phyloP scores from a whole-genome alignment of 2,113 vertebrate species.

The Notechis scutatus region DNA sequence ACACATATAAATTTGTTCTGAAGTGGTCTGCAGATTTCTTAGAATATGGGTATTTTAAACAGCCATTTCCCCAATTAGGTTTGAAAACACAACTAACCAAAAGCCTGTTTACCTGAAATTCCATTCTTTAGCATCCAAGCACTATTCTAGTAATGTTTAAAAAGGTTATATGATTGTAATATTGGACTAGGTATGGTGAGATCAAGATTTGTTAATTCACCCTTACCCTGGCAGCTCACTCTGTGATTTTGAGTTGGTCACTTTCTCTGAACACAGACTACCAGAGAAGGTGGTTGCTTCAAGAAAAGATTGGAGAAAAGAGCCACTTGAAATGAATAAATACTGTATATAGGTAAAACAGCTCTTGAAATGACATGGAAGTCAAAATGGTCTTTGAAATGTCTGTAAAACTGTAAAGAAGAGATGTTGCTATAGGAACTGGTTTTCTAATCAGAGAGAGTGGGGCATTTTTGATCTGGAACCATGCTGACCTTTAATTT shows the following conservation, averaged over 20 bases:
- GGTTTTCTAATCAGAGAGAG: neutral
- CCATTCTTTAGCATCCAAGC: neutral
- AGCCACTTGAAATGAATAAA: neutral
- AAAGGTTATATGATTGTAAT: neutral
- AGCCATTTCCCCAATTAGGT: neutral
- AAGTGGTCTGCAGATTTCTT: neutral
- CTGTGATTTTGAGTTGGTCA: neutral
- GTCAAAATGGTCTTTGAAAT: neutral
- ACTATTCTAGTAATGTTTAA: neutral
- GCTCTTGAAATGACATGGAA: neutral
- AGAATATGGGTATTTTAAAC: neutral
- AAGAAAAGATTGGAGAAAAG: neutral
- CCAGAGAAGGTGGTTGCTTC: neutral
- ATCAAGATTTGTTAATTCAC: neutral
- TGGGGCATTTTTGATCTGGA: neutral
- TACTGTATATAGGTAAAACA: neutral
- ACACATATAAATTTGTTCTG: neutral
- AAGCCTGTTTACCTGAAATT: neutral
- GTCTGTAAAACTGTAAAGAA: neutral
- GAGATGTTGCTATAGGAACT: neutral
- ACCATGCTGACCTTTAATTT: neutral
- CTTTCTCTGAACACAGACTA: neutral
- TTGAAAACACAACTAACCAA: neutral
- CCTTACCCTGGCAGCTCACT: neutral
- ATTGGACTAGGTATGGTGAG: neutral